A percentile compares a stretch with the other conserved stretches of the same genome.
Conservation (phyloP, 2,888 invertebrate genomes). For the Achlya flavicornis region DNA sequence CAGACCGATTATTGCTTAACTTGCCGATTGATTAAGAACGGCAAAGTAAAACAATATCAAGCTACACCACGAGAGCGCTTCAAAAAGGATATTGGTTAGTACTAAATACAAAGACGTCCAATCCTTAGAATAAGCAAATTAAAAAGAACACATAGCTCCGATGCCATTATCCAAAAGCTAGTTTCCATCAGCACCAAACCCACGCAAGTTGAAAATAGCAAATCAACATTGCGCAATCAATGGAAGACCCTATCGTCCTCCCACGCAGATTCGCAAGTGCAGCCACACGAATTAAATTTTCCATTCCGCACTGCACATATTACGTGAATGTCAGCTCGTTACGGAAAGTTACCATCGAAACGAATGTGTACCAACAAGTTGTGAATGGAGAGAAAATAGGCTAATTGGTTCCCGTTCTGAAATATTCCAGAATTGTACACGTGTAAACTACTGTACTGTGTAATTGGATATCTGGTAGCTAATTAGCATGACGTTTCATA, state of each 20-base stretch:
- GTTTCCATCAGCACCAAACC: neutral
- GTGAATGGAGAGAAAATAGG: neutral
- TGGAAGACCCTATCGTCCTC: neutral
- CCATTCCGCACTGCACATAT: neutral
- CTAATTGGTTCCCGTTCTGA: constrained; percentile 1
- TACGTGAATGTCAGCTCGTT: neutral
- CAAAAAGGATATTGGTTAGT: too few relatives aligned
- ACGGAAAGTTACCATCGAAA: constrained; percentile 5
- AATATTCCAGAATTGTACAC: neutral
- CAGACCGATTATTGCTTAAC: too few relatives aligned
- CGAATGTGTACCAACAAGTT: neutral
- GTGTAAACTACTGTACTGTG: neutral
- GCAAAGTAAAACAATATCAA: too few relatives aligned
- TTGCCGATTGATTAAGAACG: too few relatives aligned
- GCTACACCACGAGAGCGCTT: too few relatives aligned
- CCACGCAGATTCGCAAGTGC: neutral
- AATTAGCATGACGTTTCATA: neutral
- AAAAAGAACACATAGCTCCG: too few relatives aligned
- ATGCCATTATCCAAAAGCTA: neutral
- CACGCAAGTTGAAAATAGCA: neutral
- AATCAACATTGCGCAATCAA: neutral
- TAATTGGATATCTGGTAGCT: neutral
- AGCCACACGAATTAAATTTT: neutral
- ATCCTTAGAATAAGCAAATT: too few relatives aligned
- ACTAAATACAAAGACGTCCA: too few relatives aligned